These are phyloP conservation scores for Callyntrura guangdongensis DNA, from an alignment of 2,888 invertebrate species.

Conservation along the genomic window DNA sequence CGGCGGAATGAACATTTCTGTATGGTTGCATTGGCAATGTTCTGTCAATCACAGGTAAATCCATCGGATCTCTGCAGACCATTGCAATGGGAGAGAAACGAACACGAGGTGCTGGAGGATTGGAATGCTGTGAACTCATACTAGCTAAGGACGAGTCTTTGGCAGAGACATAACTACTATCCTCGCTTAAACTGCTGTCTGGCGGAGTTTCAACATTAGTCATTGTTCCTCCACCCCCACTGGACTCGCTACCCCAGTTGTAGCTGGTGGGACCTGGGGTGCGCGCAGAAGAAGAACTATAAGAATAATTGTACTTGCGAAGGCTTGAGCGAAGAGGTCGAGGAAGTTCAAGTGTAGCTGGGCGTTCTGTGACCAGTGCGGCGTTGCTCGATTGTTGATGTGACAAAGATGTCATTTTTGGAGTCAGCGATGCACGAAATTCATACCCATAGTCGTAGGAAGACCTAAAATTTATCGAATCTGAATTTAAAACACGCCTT, in stretches of 20 bases:
- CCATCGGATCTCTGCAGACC: constrained; percentile 86
- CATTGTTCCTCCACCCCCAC: constrained; percentile 87
- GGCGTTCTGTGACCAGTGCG: constrained; percentile 86
- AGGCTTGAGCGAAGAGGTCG: constrained; percentile 92
- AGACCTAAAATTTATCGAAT: constrained; percentile 65
- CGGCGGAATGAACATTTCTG: constrained; percentile 77
- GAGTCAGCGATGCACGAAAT: constrained; percentile 77
- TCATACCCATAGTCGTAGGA: constrained; percentile 81
- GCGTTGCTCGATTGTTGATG: constrained; percentile 85
- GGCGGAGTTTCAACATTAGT: constrained; percentile 93
- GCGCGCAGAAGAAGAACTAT: constrained; percentile 85
- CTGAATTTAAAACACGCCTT: neutral
- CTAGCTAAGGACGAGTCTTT: constrained; percentile 89
- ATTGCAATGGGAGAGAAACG: constrained; percentile 92
- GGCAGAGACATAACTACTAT: constrained; percentile 95
- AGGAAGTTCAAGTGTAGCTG: constrained; percentile 88
- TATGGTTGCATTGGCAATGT: constrained; percentile 87
- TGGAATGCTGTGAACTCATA: constrained; percentile 79
- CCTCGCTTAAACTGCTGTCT: constrained; percentile 94
- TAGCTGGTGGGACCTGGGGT: constrained; percentile 78
- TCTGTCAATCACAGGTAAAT: constrained; percentile 88
- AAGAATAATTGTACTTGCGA: constrained; percentile 89
- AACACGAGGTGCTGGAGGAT: constrained; percentile 90
- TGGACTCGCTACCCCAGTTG: constrained; percentile 88
- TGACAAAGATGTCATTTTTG: constrained; percentile 81